Percentiles rank a stretch among this genome's conserved stretches.
These are phyloP conservation scores for Alexandromys fortis DNA, from an alignment of 2,113 vertebrate genomes.

Conservation along the genomic window DNA sequence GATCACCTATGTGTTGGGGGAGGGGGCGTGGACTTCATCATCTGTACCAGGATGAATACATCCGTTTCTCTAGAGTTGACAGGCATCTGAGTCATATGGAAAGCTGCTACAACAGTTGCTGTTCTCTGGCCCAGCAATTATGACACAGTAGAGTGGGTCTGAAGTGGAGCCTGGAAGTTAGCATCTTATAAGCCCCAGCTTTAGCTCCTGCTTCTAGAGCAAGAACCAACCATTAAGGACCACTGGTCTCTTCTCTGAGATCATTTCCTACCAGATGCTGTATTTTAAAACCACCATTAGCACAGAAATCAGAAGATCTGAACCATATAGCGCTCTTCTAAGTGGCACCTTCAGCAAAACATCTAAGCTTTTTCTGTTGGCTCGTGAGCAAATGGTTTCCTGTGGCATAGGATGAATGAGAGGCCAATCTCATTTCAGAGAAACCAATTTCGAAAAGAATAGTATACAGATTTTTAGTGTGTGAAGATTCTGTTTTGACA, in stretches of 20 bases:
- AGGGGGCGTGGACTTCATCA: not conserved
- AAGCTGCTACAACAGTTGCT: not conserved
- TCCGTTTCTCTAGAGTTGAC: not conserved
- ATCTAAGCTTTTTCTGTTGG: conserved; percentile 2
- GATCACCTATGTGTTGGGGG: not conserved
- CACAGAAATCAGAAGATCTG: not conserved
- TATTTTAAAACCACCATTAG: not conserved
- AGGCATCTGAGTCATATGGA: not conserved
- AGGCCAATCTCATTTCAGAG: not conserved
- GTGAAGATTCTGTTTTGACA: conserved; percentile 26
- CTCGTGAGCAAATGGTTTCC: not conserved
- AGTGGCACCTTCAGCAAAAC: not conserved
- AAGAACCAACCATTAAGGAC: not conserved
- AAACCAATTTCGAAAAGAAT: conserved; percentile 24
- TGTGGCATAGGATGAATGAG: not conserved
- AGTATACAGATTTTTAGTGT: not conserved
- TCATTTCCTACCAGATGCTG: not conserved
- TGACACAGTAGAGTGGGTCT: not conserved
- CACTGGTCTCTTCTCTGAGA: not conserved
- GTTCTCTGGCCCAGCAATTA: not conserved
- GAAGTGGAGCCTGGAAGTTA: not conserved
- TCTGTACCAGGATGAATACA: not conserved
- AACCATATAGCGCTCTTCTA: not conserved
- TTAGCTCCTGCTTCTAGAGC: not conserved
- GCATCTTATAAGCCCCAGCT: not conserved